Base-by-base conservation (phyloP, 2,888 invertebrate genomes). In the Dolichomitus sp. region DNA sequence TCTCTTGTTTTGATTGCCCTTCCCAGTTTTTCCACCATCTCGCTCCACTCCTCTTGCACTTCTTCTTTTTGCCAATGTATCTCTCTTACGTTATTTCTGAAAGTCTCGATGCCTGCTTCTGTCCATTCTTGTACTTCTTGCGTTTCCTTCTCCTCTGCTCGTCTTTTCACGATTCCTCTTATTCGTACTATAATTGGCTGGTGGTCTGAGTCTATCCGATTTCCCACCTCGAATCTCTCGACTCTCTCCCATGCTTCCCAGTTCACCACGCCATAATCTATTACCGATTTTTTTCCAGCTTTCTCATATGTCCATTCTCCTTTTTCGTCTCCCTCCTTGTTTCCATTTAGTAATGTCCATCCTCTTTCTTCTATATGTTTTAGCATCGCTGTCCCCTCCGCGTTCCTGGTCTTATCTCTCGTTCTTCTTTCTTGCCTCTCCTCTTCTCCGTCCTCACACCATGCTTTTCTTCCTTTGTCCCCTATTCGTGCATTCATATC, bases 281-380 rank as follows among this genome's bases (percentile, higher is more conserved):
- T 82, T 3, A 85, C 85, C 9, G 84, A 69, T 12, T 52, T 70
- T 12, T 83, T 75, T 63, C 72, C 85, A 2, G 57, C 66, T 17
- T 83, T 75, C 27, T 80, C 52, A 72, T 72, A 85, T 3, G 85
- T 84, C 17, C 30, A 83, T 48, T 87, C 81, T 9, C 87, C 85
- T 19, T 81, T 72, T 72, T 76, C 76, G 66, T 85, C 85, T n/a
- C 85, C 80, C 52, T 80, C 70, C 27, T 59, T 63, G 4, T 57
- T 70, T 52, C 79, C 84, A 52, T 86, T 87, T 9, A 84, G 27
- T 12, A 76, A 54, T 4, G n/a, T 37, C 48, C 23, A 54, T 0
- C 61, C 78, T 50, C 57, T 37, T 11, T 69, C 74, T 27, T 69
- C 61, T n/a, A 72, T 30, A 12, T 52, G 0, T 42, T 23, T 17